Evolutionary conservation across 2,113 vertebrate species (phyloP).

Genomic region (Parus major): DNA sequence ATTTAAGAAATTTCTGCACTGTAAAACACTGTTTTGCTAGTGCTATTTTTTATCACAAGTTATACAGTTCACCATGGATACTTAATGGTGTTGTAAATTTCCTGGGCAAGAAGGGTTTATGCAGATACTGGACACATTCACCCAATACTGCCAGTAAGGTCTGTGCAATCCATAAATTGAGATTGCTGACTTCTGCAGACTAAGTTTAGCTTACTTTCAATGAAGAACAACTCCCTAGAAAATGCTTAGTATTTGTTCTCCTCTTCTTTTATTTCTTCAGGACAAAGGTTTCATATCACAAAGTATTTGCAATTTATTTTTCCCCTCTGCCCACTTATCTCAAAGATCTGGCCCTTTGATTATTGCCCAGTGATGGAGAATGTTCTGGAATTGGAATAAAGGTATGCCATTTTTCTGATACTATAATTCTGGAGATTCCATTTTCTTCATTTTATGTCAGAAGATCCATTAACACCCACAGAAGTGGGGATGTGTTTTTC

Average conservation of each 20-base stretch:
- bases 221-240: background rate
- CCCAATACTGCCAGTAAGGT: background rate
- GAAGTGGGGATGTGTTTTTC: background rate
- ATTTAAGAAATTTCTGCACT: background rate
- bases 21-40: background rate
- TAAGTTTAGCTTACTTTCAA: background rate
- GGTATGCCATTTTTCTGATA: background rate
- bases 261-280: constrained; percentile 9
- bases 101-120: background rate
- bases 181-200: background rate
- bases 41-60: background rate
- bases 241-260: background rate
- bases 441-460: background rate
- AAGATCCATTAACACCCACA: background rate
- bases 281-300: background rate
- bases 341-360: background rate
- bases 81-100: background rate
- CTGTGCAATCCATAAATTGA: background rate
- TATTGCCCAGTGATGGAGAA: background rate
- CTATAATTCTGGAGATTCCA: background rate
- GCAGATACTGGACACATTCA: background rate
- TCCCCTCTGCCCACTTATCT: background rate
- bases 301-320: constrained; percentile 3
- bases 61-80: background rate
- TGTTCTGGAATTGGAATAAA: constrained; percentile 2